These are phyloP conservation scores for Montipora capricornis DNA, from an alignment of 64 coral and sea anemone genomes.

Conservation along the genomic window DNA sequence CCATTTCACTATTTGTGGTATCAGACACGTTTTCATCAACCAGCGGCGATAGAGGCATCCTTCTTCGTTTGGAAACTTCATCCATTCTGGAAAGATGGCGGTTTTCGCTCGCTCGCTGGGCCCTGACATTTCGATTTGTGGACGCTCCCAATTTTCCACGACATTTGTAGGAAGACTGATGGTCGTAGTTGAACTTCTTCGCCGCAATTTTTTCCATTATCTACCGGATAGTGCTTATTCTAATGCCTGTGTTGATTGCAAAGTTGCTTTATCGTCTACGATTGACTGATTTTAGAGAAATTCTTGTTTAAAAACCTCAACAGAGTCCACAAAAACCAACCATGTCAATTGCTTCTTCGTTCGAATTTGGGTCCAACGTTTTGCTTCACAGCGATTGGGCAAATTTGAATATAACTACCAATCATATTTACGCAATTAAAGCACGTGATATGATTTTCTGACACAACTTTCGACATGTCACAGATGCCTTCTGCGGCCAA, in stretches of 20 bases:
- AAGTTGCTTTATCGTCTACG: not conserved
- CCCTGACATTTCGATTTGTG: constrained; percentile 61
- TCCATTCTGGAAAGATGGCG: constrained; percentile 46
- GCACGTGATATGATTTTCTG: not conserved
- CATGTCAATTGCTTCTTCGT: not conserved
- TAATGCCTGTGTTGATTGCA: not conserved
- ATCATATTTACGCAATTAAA: not conserved
- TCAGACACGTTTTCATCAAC: constrained; percentile 40
- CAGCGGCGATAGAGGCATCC: constrained; percentile 30
- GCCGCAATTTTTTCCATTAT: constrained; percentile 34
- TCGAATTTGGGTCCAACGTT: constrained; percentile 54
- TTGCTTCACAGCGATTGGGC: constrained; percentile 18
- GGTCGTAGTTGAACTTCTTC: constrained; percentile 60
- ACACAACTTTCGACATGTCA: too few relatives aligned
- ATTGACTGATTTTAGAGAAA: not conserved
- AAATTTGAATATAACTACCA: constrained; percentile 4
- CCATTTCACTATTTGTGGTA: not conserved
- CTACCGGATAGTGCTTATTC: not conserved
- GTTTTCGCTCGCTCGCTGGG: constrained; percentile 48
- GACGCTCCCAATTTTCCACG: constrained; percentile 41
- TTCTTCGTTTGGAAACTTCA: constrained; percentile 62
- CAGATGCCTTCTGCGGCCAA: not conserved
- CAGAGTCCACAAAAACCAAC: not conserved
- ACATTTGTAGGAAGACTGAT: constrained; percentile 62
- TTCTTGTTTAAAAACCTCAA: not conserved